Base-by-base conservation (phyloP, 2,888 invertebrate species). In the Acrocyrtus sp. region DNA sequence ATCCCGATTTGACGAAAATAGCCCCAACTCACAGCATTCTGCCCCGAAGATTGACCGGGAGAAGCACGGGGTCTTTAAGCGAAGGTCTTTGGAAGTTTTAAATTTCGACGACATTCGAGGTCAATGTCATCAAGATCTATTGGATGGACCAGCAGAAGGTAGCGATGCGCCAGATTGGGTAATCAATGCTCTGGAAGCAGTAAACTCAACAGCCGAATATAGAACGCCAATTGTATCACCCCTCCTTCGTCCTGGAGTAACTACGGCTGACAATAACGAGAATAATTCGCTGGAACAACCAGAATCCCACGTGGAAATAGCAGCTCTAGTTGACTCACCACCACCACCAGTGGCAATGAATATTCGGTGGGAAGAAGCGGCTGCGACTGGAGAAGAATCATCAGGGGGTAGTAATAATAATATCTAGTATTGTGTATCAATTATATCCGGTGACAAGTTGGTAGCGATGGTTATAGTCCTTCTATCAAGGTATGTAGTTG, bases 291-390 rank as follows among this genome's bases (percentile, higher is more conserved):
- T n/a, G 19, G 61, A 62, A 6, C 62, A 51, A 21, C 6, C 54
- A 3, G 54, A 54, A 12, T 1, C n/a, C 10, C 15, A 27, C 27
- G 56, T 29, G 6, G 19, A 17, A 50, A 12, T 6, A 6, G 50
- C 19, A 8, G 22, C 1, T 4, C 19, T 43, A 12, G 26, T 15
- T 39, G 39, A 21, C 10, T 34, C 50, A 4, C 56, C 68, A 2
- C 19, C 61, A 45, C 15, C 27, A 5, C 4, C 54, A 17, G 50
- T 34, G 17, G 21, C 57, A 2, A 56, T 72, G 58, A 72, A 72
- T 21, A 72, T 72, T 43, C 29, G 72, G 8, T 72, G 58, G 24
- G 63, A 63, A 19, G 72, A 72, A 29, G 53, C 15, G 12, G 57
- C 43, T 10, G 21, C 45, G 22, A 26, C 50, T 3, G 19, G 27